Conservation (phyloP, 2,113 vertebrate species). For the Aplodontia rufa region DNA sequence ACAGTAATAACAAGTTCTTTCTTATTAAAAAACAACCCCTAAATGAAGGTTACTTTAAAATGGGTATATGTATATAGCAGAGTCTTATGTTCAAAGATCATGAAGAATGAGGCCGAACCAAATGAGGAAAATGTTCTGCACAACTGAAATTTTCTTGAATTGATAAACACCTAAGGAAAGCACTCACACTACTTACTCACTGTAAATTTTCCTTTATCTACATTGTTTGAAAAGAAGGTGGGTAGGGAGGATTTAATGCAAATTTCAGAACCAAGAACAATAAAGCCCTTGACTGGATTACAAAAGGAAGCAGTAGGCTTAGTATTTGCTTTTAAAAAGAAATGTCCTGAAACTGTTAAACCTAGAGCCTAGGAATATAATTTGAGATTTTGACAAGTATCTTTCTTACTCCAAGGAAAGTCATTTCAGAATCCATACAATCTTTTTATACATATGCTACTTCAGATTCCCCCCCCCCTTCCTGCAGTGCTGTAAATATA, state of each 20-base stretch:
- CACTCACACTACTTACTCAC: not conserved
- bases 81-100: not conserved
- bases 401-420: not conserved
- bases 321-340: not conserved
- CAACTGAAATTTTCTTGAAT: not conserved
- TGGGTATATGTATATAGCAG: not conserved
- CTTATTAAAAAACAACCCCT: slow-evolving; percentile 7
- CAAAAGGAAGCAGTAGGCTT: not conserved
- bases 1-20: not conserved
- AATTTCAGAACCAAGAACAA: not conserved
- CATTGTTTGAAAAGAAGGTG: not conserved
- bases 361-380: not conserved
- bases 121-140: not conserved
- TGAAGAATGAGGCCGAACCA: not conserved
- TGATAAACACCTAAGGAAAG: not conserved
- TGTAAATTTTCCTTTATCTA: not conserved
- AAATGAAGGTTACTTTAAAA: slow-evolving; percentile 10
- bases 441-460: not conserved
- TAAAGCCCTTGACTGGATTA: not conserved
- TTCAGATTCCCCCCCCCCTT: not conserved
- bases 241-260: not conserved
- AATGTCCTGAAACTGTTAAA: not conserved
- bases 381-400: not conserved
- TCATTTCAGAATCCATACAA: not conserved
- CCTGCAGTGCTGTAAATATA: not conserved